Percentiles rank a stretch among this genome's conserved stretches.
These are phyloP conservation scores for Cabera pusaria DNA, from an alignment of 2,888 invertebrate genomes.

Conservation along the genomic window DNA sequence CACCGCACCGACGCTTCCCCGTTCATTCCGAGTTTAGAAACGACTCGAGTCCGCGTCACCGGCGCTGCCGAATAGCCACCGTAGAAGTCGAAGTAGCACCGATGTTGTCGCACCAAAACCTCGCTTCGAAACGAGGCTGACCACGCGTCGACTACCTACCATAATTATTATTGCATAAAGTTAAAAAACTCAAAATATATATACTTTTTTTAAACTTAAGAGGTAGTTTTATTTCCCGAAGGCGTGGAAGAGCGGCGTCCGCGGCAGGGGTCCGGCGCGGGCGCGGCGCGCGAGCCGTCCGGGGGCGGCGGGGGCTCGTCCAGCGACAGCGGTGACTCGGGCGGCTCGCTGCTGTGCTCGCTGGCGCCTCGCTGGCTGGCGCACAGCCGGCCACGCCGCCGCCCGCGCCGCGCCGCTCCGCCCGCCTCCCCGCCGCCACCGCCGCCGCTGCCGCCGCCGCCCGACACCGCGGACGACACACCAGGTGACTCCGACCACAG, in stretches of 20 bases:
- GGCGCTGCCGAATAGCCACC: too few relatives aligned
- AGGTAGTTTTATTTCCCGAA: constrained; percentile 41
- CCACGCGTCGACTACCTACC: too few relatives aligned
- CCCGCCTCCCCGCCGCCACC: constrained; percentile 34
- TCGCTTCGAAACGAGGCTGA: constrained; percentile 1
- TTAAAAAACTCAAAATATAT: constrained; percentile 25
- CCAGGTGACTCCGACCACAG: constrained; percentile 14
- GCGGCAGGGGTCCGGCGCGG: constrained; percentile 18
- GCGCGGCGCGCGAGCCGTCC: constrained; percentile 1
- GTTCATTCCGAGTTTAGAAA: too few relatives aligned
- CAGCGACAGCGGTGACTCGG: constrained; percentile 63
- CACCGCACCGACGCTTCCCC: background rate
- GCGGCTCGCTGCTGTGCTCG: constrained; percentile 60
- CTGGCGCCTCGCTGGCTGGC: constrained; percentile 67
- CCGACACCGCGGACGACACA: constrained; percentile 6
- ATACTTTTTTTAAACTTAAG: constrained; percentile 18
- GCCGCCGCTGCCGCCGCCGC: constrained; percentile 45
- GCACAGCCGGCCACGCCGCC: constrained; percentile 39
- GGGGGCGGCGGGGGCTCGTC: constrained; percentile 36
- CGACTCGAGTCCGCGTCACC: too few relatives aligned
- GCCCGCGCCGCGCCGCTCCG: constrained; percentile 31
- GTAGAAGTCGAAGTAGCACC: constrained; percentile 15
- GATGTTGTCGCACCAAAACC: constrained; percentile 1
- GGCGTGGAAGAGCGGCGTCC: constrained; percentile 25
- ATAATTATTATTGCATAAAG: too few relatives aligned